Percentiles rank a stretch among this genome's conserved stretches.
These are phyloP conservation scores for Tridacna crocea DNA, from an alignment of 2,888 invertebrate species.

Conservation along the genomic window DNA sequence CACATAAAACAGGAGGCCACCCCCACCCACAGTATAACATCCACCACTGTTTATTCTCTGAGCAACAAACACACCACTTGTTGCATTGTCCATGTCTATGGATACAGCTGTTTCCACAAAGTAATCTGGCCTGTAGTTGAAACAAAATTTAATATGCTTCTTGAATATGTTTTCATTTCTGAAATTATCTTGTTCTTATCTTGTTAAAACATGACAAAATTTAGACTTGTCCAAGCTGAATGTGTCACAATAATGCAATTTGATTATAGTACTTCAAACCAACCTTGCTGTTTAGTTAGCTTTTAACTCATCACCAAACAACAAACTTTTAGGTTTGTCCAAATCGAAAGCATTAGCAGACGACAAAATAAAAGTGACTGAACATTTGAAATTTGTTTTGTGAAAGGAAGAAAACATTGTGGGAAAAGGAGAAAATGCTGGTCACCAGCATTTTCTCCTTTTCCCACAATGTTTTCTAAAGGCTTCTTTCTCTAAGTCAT, in stretches of 20 bases:
- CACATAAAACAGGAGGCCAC: conserved; percentile 80
- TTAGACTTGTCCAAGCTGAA: too few relatives aligned
- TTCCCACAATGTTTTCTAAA: not conserved
- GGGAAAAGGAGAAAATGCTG: not conserved
- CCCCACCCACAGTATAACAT: conserved; percentile 75
- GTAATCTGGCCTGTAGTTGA: conserved; percentile 77
- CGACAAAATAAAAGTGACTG: too few relatives aligned
- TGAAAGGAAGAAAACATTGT: not conserved
- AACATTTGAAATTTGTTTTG: too few relatives aligned
- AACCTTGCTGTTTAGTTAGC: too few relatives aligned
- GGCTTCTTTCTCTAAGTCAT: not conserved
- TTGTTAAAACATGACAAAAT: too few relatives aligned
- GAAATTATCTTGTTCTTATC: too few relatives aligned
- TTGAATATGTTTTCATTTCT: too few relatives aligned
- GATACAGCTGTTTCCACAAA: conserved; percentile 71
- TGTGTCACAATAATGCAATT: too few relatives aligned
- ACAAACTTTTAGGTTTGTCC: too few relatives aligned
- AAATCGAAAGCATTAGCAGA: too few relatives aligned
- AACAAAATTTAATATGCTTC: not conserved
- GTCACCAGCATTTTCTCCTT: not conserved
- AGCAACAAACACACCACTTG: conserved; percentile 80
- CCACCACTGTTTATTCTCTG: conserved; percentile 80
- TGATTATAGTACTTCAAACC: too few relatives aligned
- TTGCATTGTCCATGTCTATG: conserved; percentile 72
- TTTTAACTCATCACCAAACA: too few relatives aligned